phyloP scores from a whole-genome alignment of 53 echinoderm and acorn worm genomes.

The Echinometra lucunter region DNA sequence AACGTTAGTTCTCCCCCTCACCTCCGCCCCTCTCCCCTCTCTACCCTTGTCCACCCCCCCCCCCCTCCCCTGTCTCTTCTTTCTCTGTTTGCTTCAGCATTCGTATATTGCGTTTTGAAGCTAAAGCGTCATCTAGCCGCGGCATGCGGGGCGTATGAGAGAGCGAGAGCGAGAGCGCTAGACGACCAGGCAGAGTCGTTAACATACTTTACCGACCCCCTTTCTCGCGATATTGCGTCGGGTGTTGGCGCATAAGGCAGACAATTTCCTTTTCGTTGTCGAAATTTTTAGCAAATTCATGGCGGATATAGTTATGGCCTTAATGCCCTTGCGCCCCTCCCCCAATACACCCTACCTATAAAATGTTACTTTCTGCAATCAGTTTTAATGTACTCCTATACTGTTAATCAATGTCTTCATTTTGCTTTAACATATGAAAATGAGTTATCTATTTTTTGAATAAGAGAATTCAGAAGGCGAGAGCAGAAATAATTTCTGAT shows the following conservation, averaged over 20 bases:
- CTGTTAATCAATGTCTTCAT: too few relatives aligned
- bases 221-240: constrained; percentile 54
- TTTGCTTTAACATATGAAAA: too few relatives aligned
- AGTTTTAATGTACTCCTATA: too few relatives aligned
- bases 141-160: constrained; percentile 44
- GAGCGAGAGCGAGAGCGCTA: not conserved
- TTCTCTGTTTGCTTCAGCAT: not conserved
- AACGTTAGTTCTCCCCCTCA: too few relatives aligned
- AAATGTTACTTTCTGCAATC: too few relatives aligned
- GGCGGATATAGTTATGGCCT: too few relatives aligned
- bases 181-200: constrained; percentile 49
- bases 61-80: not conserved
- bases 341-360: too few relatives aligned
- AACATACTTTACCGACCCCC: constrained; percentile 60
- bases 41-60: not conserved
- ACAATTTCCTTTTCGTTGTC: not conserved
- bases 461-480: too few relatives aligned
- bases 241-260: constrained; percentile 22
- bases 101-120: not conserved
- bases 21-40: not conserved
- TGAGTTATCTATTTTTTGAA: too few relatives aligned
- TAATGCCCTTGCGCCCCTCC: too few relatives aligned
- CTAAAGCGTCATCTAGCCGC: constrained; percentile 4
- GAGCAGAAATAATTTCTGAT: too few relatives aligned
- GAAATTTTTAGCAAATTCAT: too few relatives aligned